Base-by-base conservation (phyloP, 2,888 invertebrate genomes). In the Acrobasis repandana region DNA sequence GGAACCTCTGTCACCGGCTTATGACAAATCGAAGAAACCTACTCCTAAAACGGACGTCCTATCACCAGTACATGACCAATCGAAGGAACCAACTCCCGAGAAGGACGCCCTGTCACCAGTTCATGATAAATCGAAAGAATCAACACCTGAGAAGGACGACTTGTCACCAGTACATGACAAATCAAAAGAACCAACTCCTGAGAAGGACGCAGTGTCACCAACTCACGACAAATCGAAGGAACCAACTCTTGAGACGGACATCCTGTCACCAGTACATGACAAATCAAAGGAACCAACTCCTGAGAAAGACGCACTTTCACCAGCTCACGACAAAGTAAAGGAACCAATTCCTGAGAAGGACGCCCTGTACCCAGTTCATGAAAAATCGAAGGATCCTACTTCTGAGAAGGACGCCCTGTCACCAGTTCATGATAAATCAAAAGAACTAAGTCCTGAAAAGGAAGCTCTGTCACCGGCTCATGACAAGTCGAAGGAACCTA, bases 231-330 rank as follows among this genome's bases (percentile, higher is more conserved):
- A 57, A 15, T 48, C 48, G 0, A 67, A 70, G 34, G 61, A 34
- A 38, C 56, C 62, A 0, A 69, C 65, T 28, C 65, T 58, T 6
- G 56, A 65, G 0, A 67, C 62, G 11, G 38, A 34, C 9, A 56
- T 50, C 0, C 58, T 60, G 16, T 56, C 51, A 9, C 43, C 43
- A 2, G 34, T 51, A 1, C 38, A 38, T 3, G 54, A 43, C 16
- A 33, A 34, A 67, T 9, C 64, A 67, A 63, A 63, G n/a, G 48
- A 56, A 1, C 33, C 60, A 9, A 62, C 60, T 50, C 47, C 61
- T 33, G 54, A 61, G 16, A 65, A 59, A 16, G 56, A 57, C 34
- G 43, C 33, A 4, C 65, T 69, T 5, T 6, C 47, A 15, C 56
- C 28, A 28, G n/a, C 10, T 4, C 33, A n/a, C 4, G 51, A 51